Evolutionary conservation across 2,113 vertebrate genomes (phyloP).

Genomic region (Rhinichthys klamathensis): DNA sequence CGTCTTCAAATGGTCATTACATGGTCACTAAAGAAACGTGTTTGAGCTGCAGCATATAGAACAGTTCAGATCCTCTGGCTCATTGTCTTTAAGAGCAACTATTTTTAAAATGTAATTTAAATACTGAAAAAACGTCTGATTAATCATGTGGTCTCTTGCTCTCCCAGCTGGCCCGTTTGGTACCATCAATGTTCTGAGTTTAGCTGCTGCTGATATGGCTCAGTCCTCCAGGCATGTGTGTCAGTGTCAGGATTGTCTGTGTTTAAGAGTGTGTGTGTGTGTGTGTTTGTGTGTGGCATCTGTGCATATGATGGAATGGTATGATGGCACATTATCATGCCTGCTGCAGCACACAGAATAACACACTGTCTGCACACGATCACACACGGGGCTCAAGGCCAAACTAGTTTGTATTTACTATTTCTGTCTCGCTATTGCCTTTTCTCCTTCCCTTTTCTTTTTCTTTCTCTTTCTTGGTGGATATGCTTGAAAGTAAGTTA

Average conservation of each 20-base stretch:
- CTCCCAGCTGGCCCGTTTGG: conserved; percentile 8
- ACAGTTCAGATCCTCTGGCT: neutral
- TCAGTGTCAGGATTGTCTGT: neutral
- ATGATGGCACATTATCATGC: conserved; percentile 35
- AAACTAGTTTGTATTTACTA: neutral
- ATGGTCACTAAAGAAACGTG: neutral
- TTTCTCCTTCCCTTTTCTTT: neutral
- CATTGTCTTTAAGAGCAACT: conserved; percentile 5
- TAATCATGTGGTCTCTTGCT: conserved; percentile 19
- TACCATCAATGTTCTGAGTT: conserved; percentile 16
- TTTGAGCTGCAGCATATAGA: neutral
- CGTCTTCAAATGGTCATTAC: neutral
- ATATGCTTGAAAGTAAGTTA: neutral
- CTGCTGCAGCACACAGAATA: conserved; percentile 35
- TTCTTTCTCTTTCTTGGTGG: neutral
- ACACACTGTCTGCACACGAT: neutral
- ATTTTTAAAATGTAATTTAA: neutral
- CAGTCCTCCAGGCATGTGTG: conserved; percentile 7
- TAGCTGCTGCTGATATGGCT: neutral
- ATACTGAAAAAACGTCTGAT: neutral
- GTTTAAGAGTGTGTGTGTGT: neutral
- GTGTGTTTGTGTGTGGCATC: conserved; percentile 2
- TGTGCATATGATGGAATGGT: conserved; percentile 29
- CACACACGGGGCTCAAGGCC: conserved; percentile 21
- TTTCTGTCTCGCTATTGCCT: neutral